Evolutionary conservation across 1,140 invertebrate species (phyloP), one percentile per base, ranked within the genome.

Genomic region (Euwallacea fornicatus): DNA sequence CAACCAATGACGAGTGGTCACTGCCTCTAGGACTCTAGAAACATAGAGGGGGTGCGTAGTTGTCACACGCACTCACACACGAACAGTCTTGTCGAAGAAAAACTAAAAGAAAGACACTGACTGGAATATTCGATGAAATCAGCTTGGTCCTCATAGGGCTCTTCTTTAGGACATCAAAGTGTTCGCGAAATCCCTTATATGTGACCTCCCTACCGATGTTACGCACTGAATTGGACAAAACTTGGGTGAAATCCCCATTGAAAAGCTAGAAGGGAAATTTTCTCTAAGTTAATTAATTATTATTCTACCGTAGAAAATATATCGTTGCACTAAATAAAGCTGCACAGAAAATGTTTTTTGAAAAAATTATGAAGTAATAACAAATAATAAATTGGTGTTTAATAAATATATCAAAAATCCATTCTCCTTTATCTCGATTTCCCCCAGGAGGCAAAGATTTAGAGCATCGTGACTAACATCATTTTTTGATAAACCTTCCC

Each of bases 41-140:
- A 4, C 21, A 33, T 33, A 33, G 4, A 33, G 69, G 66, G 70
- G 62, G 70, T 60, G 63, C 55, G 69, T 68, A 64, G 71, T 68
- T 73, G 73, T 74, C 71, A 69, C 71, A 76, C 70, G 69, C 73
- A 69, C 74, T 70, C 71, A 77, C 77, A 78, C 77, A 78, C 77
- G 76, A 78, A 72, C 75, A 74, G 73, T 72, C 76, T 78, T 77
- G 69, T 74, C 59, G 67, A 63, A n/a, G 54, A 71, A 69, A 75
- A 76, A 78, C 74, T 76, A 76, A 78, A 78, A 75, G 74, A 78
- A 78, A 76, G 77, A 78, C 73, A 77, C 74, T 78, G 77, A 78
- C 77, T 78, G 68, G 77, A 78, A 78, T 78, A 78, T 78, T 78
- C 76, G 76, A 78, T 78, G 71, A 78, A 78, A 78, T 78, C 77